Base-by-base conservation (phyloP, 2,797 vertebrate genomes). In the Gadopsis marmoratus region DNA sequence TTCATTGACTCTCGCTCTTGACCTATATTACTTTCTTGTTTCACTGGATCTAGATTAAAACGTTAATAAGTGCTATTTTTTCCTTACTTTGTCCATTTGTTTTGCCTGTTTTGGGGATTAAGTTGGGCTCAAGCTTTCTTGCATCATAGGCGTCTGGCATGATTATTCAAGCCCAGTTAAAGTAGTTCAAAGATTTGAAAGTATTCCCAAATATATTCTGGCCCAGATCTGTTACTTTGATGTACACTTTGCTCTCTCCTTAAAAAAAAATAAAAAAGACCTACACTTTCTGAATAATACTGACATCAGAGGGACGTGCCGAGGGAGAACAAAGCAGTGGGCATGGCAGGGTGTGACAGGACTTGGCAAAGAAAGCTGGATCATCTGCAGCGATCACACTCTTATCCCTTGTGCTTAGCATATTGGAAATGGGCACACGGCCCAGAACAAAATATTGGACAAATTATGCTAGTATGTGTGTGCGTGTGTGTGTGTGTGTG, bases 371-470 rank as follows among this genome's bases (percentile, higher is more conserved):
- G 64, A 68, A 81, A 83, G 76, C 60, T 78, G 88, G 71, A 84
- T 89, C 90, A 89, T 91, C 78, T 85, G 86, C 73, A 90, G 84
- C 92, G 89, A 93, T 92, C 89, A 89, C 81, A 85, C 86, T 90
- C 88, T 92, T 86, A 92, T 92, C 88, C 84, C 86, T 79, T 71
- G 87, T 90, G 91, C 84, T 93, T 87, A 89, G 91, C 88, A 90
- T 91, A 89, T 91, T 91, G 88, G 84, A 89, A 88, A 86, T 83
- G 83, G 94, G 93, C 90, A 88, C 58, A 3, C 61, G 83, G 93
- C 92, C 93, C 92, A 84, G 92, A 87, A 91, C 84, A 85, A 92
- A 94, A 92, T 90, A 93, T 90, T 90, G 87, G 89, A 88, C 90
- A 88, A 90, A 90, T 92, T 83, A 89, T 85, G 71, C 66, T 53